Conservation (phyloP, 1,140 invertebrate genomes). For the Limonius californicus region DNA sequence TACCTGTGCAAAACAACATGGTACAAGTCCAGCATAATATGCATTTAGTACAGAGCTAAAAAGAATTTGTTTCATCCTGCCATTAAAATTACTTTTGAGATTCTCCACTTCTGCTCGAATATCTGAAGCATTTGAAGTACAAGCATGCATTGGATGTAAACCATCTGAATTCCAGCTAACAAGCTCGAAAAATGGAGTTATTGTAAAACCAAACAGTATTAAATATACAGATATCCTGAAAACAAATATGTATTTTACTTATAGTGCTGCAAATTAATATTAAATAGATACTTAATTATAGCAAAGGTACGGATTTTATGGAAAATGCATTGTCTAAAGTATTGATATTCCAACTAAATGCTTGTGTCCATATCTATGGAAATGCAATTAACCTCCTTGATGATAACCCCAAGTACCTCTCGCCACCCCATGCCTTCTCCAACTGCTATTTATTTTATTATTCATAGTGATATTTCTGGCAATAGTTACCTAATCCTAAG, state of each 20-base stretch:
- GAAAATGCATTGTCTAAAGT: slow-evolving; percentile 20
- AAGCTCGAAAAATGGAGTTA: slow-evolving; percentile 67
- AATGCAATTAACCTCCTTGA: too few relatives aligned
- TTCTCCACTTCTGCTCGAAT: slow-evolving; percentile 83
- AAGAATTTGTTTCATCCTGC: slow-evolving; percentile 80
- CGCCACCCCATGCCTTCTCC: too few relatives aligned
- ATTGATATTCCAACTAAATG: slow-evolving; percentile 11
- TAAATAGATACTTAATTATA: too few relatives aligned
- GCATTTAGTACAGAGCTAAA: slow-evolving; percentile 87
- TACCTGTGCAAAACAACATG: slow-evolving; percentile 84
- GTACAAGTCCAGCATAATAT: slow-evolving; percentile 88
- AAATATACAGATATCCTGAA: slow-evolving; percentile 78
- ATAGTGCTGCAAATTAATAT: not conserved
- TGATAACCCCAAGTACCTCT: too few relatives aligned
- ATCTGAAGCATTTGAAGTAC: slow-evolving; percentile 62
- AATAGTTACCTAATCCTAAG: too few relatives aligned
- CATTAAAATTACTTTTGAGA: slow-evolving; percentile 83
- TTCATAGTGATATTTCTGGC: too few relatives aligned
- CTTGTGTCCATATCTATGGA: too few relatives aligned
- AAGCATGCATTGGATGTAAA: slow-evolving; percentile 54
- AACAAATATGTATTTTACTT: not conserved
- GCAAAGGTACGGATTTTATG: too few relatives aligned
- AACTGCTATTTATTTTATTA: too few relatives aligned
- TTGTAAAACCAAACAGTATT: slow-evolving; percentile 74
- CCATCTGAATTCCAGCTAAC: slow-evolving; percentile 40